A percentile compares a stretch with the other conserved stretches of the same genome.
Evolutionary conservation across 2,888 invertebrate species (phyloP).

Genomic region (Crioceris asparagi): DNA sequence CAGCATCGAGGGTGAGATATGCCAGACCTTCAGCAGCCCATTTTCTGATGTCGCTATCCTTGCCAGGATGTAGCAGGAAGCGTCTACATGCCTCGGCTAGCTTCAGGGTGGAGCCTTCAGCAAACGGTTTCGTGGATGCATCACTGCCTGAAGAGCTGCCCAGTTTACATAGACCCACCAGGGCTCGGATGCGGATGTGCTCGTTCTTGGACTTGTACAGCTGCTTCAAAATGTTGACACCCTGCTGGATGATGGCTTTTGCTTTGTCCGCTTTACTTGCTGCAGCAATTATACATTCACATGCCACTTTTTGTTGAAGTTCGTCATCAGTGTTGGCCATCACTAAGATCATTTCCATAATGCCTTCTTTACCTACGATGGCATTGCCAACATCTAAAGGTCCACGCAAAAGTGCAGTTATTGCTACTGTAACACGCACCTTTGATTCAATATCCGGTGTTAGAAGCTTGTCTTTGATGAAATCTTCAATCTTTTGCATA

Average conservation of each 20-base stretch:
- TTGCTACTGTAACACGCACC: conserved; percentile 21
- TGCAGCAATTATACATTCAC: conserved; percentile 93
- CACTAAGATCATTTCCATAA: conserved; percentile 91
- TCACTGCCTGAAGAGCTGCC: conserved; percentile 91
- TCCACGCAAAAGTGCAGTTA: conserved; percentile 45
- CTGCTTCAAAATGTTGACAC: conserved; percentile 79
- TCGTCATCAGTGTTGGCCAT: conserved; percentile 92
- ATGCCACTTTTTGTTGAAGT: conserved; percentile 83
- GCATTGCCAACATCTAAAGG: conserved; percentile 77
- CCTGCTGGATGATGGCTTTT: conserved; percentile 75
- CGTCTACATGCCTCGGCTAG: conserved; percentile 89
- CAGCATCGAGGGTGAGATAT: conserved; percentile 93
- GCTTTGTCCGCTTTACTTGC: conserved; percentile 97
- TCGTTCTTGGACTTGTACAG: conserved; percentile 86
- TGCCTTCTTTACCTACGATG: conserved; percentile 70
- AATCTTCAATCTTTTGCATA: conserved; percentile 69
- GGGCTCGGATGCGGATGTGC: conserved; percentile 69
- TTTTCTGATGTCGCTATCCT: conserved; percentile 75
- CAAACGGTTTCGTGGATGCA: conserved; percentile 87
- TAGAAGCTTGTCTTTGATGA: conserved; percentile 73
- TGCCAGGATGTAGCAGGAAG: conserved; percentile 62
- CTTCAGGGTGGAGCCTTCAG: conserved; percentile 87
- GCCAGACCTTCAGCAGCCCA: conserved; percentile 98
- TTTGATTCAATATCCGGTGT: conserved; percentile 84
- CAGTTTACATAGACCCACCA: conserved; percentile 91